Evolutionary conservation across 2,888 invertebrate species (phyloP).

Genomic region (Embidobia sp.): DNA sequence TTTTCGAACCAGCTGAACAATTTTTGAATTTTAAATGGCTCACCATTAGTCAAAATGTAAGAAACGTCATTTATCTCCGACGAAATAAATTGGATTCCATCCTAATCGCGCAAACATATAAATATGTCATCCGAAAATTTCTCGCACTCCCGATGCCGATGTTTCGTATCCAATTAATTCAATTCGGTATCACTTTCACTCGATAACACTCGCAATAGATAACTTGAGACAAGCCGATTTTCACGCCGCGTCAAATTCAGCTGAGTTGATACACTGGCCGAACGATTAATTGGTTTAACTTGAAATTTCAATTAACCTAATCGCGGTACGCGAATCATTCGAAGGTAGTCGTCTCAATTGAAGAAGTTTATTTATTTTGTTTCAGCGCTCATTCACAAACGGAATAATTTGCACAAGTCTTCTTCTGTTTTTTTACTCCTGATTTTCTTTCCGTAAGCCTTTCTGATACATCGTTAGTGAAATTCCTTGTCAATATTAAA

Average conservation of each 20-base stretch:
- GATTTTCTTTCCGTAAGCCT: neutral
- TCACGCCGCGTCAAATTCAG: conserved; percentile 42
- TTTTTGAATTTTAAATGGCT: neutral
- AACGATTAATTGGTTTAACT: conserved; percentile 26
- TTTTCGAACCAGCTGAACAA: neutral
- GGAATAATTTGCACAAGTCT: no score
- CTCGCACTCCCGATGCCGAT: conserved; percentile 33
- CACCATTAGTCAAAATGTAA: conserved; percentile 27
- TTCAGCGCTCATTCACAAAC: no score
- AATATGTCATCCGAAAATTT: conserved; percentile 25
- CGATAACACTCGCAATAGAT: conserved; percentile 52
- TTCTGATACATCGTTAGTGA: conserved; percentile 20
- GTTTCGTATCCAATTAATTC: conserved; percentile 52
- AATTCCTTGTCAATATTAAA: conserved; percentile 29
- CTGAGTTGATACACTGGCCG: conserved; percentile 11
- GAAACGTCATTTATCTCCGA: conserved; percentile 18
- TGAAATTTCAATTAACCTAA: conserved; percentile 31
- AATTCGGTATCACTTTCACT: conserved; percentile 57
- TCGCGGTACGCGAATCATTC: neutral
- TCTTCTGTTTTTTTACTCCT: no score
- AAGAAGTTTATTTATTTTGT: no score
- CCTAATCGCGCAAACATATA: conserved; percentile 15
- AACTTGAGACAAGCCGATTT: conserved; percentile 44
- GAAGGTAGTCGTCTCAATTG: no score
- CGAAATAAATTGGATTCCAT: conserved; percentile 23